Evolutionary conservation across 1,140 invertebrate species (phyloP).

Genomic region (Pseudobourletiella spinata): DNA sequence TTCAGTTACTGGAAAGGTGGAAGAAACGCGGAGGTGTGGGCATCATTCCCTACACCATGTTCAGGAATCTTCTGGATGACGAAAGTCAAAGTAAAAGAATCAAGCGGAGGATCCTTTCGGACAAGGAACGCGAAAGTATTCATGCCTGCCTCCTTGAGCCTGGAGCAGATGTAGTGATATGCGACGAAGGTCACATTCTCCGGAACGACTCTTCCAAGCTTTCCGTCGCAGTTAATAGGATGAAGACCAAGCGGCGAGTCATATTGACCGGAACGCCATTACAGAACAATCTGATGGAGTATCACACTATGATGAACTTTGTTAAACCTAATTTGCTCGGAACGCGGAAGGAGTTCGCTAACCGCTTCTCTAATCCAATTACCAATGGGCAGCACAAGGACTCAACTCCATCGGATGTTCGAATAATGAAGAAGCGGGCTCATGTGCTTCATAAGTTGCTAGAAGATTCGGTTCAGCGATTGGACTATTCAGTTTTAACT

Average conservation of each 20-base stretch:
- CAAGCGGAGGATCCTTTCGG: no score
- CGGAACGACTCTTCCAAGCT: conserved; percentile 80
- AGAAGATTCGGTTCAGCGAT: conserved; percentile 44
- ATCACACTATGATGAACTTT: conserved; percentile 68
- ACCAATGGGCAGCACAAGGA: conserved; percentile 52
- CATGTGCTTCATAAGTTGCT: conserved; percentile 48
- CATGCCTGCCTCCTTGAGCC: conserved; percentile 58
- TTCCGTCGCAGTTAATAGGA: conserved; percentile 71
- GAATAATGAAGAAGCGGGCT: conserved; percentile 49
- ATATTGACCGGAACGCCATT: conserved; percentile 89
- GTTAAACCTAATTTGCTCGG: conserved; percentile 92
- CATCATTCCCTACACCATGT: conserved; percentile 94
- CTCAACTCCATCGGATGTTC: conserved; percentile 46
- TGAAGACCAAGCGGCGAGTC: conserved; percentile 68
- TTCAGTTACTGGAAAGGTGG: conserved; percentile 68
- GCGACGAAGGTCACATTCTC: conserved; percentile 90
- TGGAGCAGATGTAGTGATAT: conserved; percentile 81
- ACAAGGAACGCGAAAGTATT: conserved; percentile 53
- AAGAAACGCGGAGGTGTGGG: conserved; percentile 73
- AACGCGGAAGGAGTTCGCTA: conserved; percentile 76
- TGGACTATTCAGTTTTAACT: conserved; percentile 49
- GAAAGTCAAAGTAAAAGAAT: not conserved
- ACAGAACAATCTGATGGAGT: conserved; percentile 90
- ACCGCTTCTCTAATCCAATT: conserved; percentile 53
- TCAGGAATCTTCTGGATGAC: conserved; percentile 54